Base-by-base conservation (phyloP, 2,113 vertebrate species). In the Muscicapa adusta region DNA sequence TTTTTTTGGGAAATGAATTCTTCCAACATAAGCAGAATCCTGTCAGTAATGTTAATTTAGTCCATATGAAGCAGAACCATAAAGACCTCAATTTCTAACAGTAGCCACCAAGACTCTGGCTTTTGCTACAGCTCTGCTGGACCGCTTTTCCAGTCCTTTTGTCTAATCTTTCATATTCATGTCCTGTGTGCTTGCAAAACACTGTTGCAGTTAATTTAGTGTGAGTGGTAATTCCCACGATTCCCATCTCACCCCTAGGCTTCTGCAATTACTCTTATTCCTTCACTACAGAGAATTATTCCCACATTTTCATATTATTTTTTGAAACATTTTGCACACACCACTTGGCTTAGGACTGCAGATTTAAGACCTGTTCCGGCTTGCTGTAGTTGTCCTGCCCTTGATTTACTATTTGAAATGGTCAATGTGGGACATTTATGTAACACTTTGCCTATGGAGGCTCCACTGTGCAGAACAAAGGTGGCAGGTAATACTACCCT, bases 381-480 rank as follows among this genome's bases (percentile, higher is more conserved):
- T 85, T 85, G 71, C 71, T 76, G 9, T 71, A n/a, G 47, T 88
- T 93, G 51, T 86, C 51, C 47, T 90, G 31, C 38, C 54, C 56
- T 83, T 96, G 89, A 94, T 91, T 96, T 96, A 96, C 70, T 87
- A 51, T 89, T 87, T 94, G 94, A 91, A 90, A 84, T 68, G 91
- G 95, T 62, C 93, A 71, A 91, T 63, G 72, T 20, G 6, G 76
- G 92, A n/a, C 73, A 77, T 96, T 93, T 95, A 91, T 74, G 33
- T 81, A 86, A 77, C 22, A 47, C 36, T 82, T 89, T 66, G 61
- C 45, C 66, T 89, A 20, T 56, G 82, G 80, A 93, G 78, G 62
- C 53, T 91, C 73, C 0, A 3, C 0, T 3, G 31, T 67, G n/a
- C 72, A 70, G 80, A 90, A 68, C 29, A 96, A 95, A 96, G 83